Base-by-base conservation (phyloP, 2,888 invertebrate genomes). In the Ichneumoninae sp. region DNA sequence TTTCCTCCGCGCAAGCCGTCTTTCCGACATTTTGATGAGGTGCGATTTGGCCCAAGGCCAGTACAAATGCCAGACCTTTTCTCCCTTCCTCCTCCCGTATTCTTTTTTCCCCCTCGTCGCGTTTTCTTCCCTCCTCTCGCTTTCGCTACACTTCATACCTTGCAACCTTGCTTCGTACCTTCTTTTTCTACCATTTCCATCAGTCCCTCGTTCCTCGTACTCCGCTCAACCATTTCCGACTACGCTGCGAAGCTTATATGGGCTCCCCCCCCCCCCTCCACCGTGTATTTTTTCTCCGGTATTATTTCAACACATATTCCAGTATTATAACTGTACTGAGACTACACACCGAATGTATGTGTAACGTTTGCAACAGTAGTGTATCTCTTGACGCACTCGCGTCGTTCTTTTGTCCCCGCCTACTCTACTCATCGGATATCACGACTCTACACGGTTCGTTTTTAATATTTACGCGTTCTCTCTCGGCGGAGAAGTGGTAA, bases 11-110 rank as follows among this genome's bases (percentile, higher is more conserved):
- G 13, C 87, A 79, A 87, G 87, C 87, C 88, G 87, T 90, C 90
- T 90, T 89, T 87, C 89, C 90, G 91, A 91, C 90, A 89, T 90
- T 91, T 91, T 91, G 90, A 91, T 91, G 91, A 91, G 89, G 89
- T 89, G 88, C 90, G 89, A 91, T 91, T 90, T 91, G 91, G 91
- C 91, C 87, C 87, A 83, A 86, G 90, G 90, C 91, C 90, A 91
- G 88, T 90, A 88, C 88, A 89, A 90, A 91, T 90, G 88, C 89
- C 88, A 85, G 87, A 88, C 87, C 85, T 83, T 87, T 87, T 86
- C 83, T 54, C 54, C 60, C 74, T 79, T 60, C 70, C 66, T 22
- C 69, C 54, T 54, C 30, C 83, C 63, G 75, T 54, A 75, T 60
- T 81, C 74, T 52, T 57, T 81, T 81, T 65, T 74, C 69, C 80